A percentile compares a stretch with the other conserved stretches of the same genome.
phyloP scores from a whole-genome alignment of 2,113 vertebrate species.

The Pluvialis apricaria region DNA sequence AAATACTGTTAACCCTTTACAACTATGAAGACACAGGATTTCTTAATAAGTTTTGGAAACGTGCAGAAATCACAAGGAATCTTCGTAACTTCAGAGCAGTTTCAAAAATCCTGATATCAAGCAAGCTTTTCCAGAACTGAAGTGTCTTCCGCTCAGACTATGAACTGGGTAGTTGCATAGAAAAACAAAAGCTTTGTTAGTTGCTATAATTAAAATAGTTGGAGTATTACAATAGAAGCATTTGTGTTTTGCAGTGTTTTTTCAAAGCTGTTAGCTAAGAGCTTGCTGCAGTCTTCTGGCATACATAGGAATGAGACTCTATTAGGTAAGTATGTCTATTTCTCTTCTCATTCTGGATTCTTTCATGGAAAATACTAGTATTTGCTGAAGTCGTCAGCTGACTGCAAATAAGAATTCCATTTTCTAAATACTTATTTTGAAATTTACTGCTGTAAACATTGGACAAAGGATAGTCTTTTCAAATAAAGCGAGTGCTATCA shows the following conservation, averaged over 20 bases:
- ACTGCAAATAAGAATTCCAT: background rate
- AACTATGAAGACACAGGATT: background rate
- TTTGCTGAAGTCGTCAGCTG: background rate
- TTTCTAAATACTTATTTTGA: background rate
- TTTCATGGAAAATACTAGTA: background rate
- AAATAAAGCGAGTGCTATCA: background rate
- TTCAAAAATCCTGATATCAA: background rate
- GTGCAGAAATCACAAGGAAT: background rate
- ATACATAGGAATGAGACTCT: background rate
- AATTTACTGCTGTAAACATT: background rate
- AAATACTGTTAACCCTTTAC: background rate
- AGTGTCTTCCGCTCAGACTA: background rate
- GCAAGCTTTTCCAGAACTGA: background rate
- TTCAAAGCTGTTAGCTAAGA: background rate
- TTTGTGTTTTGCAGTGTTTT: background rate
- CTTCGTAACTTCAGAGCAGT: background rate
- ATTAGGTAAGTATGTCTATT: background rate
- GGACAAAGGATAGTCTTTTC: background rate
- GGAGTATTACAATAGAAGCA: background rate
- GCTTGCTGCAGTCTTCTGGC: background rate
- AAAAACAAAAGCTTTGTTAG: conserved; percentile 9
- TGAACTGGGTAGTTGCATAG: background rate
- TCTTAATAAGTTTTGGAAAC: background rate
- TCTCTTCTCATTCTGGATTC: background rate
- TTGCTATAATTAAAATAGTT: conserved; percentile 5